Base-by-base conservation (phyloP, 2,888 invertebrate species). In the Eristalis intricaria region DNA sequence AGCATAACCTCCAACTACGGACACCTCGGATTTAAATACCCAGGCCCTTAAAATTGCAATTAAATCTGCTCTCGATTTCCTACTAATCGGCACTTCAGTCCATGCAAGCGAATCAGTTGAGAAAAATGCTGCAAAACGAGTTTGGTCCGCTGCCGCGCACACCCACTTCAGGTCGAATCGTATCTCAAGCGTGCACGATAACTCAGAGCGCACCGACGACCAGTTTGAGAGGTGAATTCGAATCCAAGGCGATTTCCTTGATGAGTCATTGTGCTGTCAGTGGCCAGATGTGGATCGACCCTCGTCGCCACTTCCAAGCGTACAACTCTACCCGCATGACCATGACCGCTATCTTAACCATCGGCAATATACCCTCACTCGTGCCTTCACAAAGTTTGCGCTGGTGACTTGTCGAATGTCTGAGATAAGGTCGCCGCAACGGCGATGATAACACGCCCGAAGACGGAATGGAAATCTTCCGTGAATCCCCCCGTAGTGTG, bases 11-110 rank as follows among this genome's bases (percentile, higher is more conserved):
- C 43, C 43, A 43, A 43, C 40, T n/a, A n/a, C 40, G 13, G 4
- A 13, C 2, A 0, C 0, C 3, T 1, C 10, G 10, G 35, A 35
- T 8, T 10, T 11, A 35, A 10, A 50, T 1, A 50, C 4, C 50
- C 1, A 50, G 8, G 19, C 50, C 2, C n/a, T 50, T 8, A 19
- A 8, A 19, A 8, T 19, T 19, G 2, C 43, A 50, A 50, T 50
- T n/a, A 50, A 35, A 75, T 65, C 38, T 43, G 60, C 38, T 68
- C 43, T 76, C 68, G 60, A 76, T 43, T 66, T 68, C 15, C 10
- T 26, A 7, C 60, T 76, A 68, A 68, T 68, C 43, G 22, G 2
- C 43, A 76, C 76, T 68, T 68, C 66, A 76, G 66, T 66, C 29
- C 61, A 40, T 71, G 61, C 71, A 68, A 50, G 58, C 26, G 58